Evolutionary conservation across 2,113 vertebrate genomes (phyloP).

Genomic region (Hippocampus guttulatus): DNA sequence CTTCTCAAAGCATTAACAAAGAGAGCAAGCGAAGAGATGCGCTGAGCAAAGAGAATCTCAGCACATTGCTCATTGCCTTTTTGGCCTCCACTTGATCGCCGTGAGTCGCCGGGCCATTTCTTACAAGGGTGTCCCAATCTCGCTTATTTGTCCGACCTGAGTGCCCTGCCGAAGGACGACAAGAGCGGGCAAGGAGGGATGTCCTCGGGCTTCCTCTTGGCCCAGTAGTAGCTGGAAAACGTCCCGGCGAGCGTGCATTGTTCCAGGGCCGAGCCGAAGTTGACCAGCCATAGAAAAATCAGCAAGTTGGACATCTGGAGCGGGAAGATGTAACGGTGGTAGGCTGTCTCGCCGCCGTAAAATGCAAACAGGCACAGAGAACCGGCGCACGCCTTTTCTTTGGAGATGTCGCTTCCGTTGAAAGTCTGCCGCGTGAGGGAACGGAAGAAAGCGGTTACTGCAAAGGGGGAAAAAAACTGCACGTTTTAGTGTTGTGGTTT

Average conservation of each 20-base stretch:
- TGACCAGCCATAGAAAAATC: constrained; percentile 87
- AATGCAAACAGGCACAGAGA: constrained; percentile 84
- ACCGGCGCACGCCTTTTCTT: constrained; percentile 66
- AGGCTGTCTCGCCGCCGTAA: constrained; percentile 83
- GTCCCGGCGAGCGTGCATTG: constrained; percentile 88
- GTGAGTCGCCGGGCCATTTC: neutral
- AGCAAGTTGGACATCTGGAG: constrained; percentile 88
- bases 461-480: neutral
- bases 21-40: no score
- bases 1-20: no score
- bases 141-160: constrained; percentile 70
- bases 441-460: neutral
- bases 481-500: neutral
- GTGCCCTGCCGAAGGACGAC: constrained; percentile 78
- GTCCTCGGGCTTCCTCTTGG: constrained; percentile 81
- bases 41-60: no score
- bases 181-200: constrained; percentile 81
- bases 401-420: constrained; percentile 74
- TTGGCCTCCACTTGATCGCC: neutral
- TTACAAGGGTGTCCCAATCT: neutral
- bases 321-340: constrained; percentile 77
- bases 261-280: constrained; percentile 85
- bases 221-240: constrained; percentile 91
- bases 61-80: neutral
- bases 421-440: constrained; percentile 71